Conservation (phyloP, 2,888 invertebrate species). For the Cantharis rufa region DNA sequence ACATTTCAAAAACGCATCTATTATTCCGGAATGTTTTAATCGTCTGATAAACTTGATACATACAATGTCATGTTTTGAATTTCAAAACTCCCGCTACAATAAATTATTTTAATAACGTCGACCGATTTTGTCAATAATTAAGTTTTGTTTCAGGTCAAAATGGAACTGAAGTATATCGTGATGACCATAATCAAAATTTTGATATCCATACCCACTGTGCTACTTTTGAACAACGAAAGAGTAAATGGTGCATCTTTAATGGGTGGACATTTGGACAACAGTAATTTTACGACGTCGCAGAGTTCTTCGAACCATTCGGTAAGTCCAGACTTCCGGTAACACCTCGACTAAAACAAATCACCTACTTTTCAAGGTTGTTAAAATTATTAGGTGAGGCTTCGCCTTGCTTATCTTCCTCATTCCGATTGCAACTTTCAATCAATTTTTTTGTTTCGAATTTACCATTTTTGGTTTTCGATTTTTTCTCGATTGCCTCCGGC, state of each 20-base stretch:
- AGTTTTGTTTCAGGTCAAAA: conserved; percentile 31
- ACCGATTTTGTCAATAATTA: background rate
- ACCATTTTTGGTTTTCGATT: background rate
- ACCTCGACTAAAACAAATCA: background rate
- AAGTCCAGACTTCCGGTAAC: background rate
- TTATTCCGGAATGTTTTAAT: conserved; percentile 8
- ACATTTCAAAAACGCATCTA: conserved; percentile 24
- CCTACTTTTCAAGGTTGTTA: background rate
- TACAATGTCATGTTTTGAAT: background rate
- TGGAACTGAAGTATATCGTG: conserved; percentile 51
- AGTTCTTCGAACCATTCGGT: conserved; percentile 3
- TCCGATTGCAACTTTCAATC: background rate
- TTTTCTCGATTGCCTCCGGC: background rate
- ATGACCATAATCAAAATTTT: conserved; percentile 52
- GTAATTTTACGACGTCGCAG: conserved; percentile 17
- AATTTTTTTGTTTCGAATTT: background rate
- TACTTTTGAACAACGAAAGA: conserved; percentile 34
- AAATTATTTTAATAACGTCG: background rate
- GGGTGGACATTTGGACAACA: conserved; percentile 47
- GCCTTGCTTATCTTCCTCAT: background rate
- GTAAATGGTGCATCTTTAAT: conserved; percentile 44
- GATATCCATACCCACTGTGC: conserved; percentile 48
- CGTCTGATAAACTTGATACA: background rate
- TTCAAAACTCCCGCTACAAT: background rate
- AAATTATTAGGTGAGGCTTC: background rate